Percentiles rank a stretch among this genome's conserved stretches.
phyloP scores from a whole-genome alignment of 2,888 invertebrate species.

The Meganola albula region DNA sequence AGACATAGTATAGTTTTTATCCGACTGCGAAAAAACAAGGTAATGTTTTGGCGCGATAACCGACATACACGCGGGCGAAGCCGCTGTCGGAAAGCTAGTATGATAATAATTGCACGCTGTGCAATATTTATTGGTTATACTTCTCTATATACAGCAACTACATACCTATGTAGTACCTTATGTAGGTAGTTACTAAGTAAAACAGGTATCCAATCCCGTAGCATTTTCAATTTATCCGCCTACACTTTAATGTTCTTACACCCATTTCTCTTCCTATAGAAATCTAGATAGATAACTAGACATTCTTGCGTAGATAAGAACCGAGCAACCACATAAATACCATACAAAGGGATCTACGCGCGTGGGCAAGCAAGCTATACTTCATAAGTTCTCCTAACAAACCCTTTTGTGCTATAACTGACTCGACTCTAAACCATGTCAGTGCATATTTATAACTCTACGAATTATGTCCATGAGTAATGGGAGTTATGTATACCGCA shows the following conservation, averaged over 20 bases:
- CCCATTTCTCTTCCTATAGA: conserved; percentile 16
- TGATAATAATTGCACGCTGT: too few species aligned
- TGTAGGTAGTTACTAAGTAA: too few species aligned
- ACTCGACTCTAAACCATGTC: conserved; percentile 64
- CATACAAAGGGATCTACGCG: conserved; percentile 34
- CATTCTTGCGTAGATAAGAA: background rate
- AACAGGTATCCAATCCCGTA: too few species aligned
- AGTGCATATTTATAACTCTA: conserved; percentile 66
- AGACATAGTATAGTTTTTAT: too few species aligned
- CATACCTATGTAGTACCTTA: too few species aligned
- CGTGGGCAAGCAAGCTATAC: conserved; percentile 61
- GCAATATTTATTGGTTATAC: too few species aligned
- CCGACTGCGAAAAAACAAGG: too few species aligned
- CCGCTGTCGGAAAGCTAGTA: too few species aligned
- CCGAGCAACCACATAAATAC: conserved; percentile 15
- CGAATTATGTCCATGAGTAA: conserved; percentile 70
- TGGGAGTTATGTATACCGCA: conserved; percentile 67
- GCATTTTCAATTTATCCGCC: conserved; percentile 12
- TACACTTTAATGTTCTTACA: conserved; percentile 13
- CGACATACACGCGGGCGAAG: too few species aligned
- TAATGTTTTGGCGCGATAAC: too few species aligned
- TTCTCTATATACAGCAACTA: too few species aligned
- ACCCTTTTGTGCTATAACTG: conserved; percentile 69
- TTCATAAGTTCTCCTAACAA: conserved; percentile 74
- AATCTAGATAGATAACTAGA: conserved; percentile 13